Percentiles rank a stretch among this genome's conserved stretches.
These are phyloP conservation scores for Drosophila navojoa DNA, from an alignment of 1,140 invertebrate genomes.

Conservation along the genomic window DNA sequence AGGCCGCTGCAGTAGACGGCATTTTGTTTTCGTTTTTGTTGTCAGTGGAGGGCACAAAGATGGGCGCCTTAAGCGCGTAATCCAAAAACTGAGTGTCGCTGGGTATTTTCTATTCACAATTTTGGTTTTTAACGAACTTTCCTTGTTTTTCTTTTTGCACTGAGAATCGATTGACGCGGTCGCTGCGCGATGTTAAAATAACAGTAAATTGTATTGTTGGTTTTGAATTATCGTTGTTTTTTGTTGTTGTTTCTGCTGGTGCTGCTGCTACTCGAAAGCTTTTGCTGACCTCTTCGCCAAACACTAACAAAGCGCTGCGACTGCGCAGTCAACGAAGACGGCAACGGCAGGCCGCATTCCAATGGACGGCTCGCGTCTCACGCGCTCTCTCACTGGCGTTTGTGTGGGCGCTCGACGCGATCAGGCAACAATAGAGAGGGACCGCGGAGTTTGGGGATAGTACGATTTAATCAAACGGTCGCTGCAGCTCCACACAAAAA, in stretches of 20 bases:
- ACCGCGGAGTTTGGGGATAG: slow-evolving; percentile 24
- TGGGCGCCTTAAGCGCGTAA: slow-evolving; percentile 55
- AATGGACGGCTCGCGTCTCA: slow-evolving; percentile 44
- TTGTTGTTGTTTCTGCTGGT: slow-evolving; percentile 32
- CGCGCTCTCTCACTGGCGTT: slow-evolving; percentile 39
- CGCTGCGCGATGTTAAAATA: slow-evolving; percentile 49
- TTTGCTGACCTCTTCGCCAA: slow-evolving; percentile 69
- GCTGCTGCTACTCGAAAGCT: slow-evolving; percentile 38
- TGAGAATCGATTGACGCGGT: slow-evolving; percentile 52
- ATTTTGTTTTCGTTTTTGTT: slow-evolving; percentile 41
- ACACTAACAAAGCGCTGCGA: slow-evolving; percentile 64
- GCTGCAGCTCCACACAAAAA: slow-evolving; percentile 28
- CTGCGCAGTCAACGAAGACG: slow-evolving; percentile 67
- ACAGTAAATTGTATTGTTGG: slow-evolving; percentile 73
- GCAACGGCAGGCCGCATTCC: slow-evolving; percentile 64
- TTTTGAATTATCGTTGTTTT: slow-evolving; percentile 40
- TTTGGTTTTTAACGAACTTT: slow-evolving; percentile 16
- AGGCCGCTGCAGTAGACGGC: slow-evolving; percentile 58
- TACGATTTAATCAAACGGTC: slow-evolving; percentile 73
- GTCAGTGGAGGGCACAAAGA: slow-evolving; percentile 19
- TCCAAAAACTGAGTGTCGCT: slow-evolving; percentile 59
- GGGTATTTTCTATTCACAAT: slow-evolving; percentile 24
- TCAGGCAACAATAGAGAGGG: slow-evolving; percentile 39
- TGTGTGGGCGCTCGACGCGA: slow-evolving; percentile 47
- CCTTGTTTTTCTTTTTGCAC: slow-evolving; percentile 47